Conservation (phyloP, 1,140 invertebrate genomes). For the Macrosteles quadrilineatus region DNA sequence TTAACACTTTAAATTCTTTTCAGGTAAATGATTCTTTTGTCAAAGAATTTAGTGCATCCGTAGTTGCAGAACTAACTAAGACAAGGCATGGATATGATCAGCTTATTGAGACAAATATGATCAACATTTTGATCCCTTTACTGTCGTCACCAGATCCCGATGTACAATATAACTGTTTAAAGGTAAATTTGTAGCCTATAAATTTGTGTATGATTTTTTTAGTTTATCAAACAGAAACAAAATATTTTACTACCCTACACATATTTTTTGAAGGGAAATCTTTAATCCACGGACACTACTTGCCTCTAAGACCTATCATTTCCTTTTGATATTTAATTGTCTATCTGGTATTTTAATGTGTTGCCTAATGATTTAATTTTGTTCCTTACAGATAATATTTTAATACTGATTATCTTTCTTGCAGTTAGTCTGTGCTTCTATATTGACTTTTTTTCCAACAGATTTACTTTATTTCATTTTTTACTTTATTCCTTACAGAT, state of each 20-base stretch:
- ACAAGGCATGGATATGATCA: conserved; percentile 43
- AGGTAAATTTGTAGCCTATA: conserved; percentile 48
- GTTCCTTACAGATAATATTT: too few relatives aligned
- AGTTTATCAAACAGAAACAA: not conserved
- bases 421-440: too few relatives aligned
- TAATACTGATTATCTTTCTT: too few relatives aligned
- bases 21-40: not conserved
- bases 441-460: too few relatives aligned
- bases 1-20: not conserved
- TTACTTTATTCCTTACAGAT: conserved; percentile 24
- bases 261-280: too few relatives aligned
- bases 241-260: too few relatives aligned
- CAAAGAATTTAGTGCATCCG: conserved; percentile 48
- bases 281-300: too few relatives aligned
- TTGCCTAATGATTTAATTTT: too few relatives aligned
- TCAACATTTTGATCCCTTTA: conserved; percentile 43
- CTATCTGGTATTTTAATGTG: too few relatives aligned
- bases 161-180: conserved; percentile 47
- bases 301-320: too few relatives aligned
- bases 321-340: too few relatives aligned
- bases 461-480: too few relatives aligned
- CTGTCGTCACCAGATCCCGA: conserved; percentile 48
- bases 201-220: not conserved
- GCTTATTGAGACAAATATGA: conserved; percentile 39
- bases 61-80: conserved; percentile 47